Base-by-base conservation (phyloP, 37 sponge, comb jelly and placozoan genomes). In the Beroe ovata region DNA sequence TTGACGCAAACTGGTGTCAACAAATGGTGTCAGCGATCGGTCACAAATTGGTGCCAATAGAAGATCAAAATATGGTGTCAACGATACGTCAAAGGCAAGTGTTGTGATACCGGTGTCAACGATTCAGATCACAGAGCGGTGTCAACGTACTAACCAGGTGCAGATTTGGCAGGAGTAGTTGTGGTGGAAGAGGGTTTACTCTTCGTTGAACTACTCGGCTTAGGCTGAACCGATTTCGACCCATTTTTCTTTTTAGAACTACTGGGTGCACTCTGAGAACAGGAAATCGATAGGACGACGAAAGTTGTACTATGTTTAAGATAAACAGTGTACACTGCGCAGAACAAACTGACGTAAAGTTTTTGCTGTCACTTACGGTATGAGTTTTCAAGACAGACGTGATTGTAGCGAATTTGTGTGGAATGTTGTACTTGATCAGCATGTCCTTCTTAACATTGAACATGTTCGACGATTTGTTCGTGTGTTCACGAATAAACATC, bases 381-480 rank as follows among this genome's bases (percentile, higher is more conserved):
- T 34, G 69, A 2, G 69, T 66, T 33, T 30, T 66, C 35, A 77
- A 25, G 47, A 77, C 84, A 14, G 84, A 77, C 41, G 42, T 77
- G 28, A 77, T 42, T 1, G 84, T 77, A 41, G 84, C 84, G 28
- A 77, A 77, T 54, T 77, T 77, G 22, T 77, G 84, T 42, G 84
- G 84, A 23, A 77, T 77, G 47, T 39, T 42, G 33, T 77, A 77
- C 47, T 77, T 77, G 2, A 77, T 4, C 84, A 77, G 21, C 84
- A 77, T 77, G 23, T 77, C 84, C 47, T 77, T 77, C 54, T 39
- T 42, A 6, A 77, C 84, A 20, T 77, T 77, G 54, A 42, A 77
- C 84, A 77, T 77, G 84, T 77, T 77, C 2, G 84, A 77, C 2
- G 35, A 11, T 77, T 77, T 77, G 84, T 39, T 77, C 26, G 84